Evolutionary conservation across 2,888 invertebrate genomes (phyloP).

Genomic region (Linyphia triangularis): DNA sequence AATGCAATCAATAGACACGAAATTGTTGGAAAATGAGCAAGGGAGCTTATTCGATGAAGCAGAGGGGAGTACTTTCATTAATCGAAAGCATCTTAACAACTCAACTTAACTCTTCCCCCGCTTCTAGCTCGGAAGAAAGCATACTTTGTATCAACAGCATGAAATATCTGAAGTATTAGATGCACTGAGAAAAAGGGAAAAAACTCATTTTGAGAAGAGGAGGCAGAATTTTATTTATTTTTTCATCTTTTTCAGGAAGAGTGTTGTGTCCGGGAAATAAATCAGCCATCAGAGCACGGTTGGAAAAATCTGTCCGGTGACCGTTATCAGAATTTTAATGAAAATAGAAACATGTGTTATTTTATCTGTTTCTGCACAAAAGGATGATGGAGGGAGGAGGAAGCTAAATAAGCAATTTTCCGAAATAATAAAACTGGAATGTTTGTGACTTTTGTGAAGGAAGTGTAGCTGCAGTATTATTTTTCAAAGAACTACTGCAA

Average conservation of each 20-base stretch:
- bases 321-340: slow-evolving; percentile 32
- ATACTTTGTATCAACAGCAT: neutral
- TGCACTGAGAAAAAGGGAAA: neutral
- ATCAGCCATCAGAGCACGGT: slow-evolving; percentile 25
- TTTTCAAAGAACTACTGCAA: too few species aligned
- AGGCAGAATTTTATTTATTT: slow-evolving; percentile 1
- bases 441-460: too few species aligned
- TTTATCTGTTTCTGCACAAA: neutral
- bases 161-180: slow-evolving; percentile 10
- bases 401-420: too few species aligned
- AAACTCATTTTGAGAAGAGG: slow-evolving; percentile 33
- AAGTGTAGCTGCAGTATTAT: too few species aligned
- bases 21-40: slow-evolving; percentile 14
- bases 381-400: neutral
- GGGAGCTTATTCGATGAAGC: neutral
- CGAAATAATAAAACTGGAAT: too few species aligned
- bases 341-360: slow-evolving; percentile 22
- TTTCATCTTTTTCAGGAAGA: neutral
- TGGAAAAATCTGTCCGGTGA: neutral
- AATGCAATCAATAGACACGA: slow-evolving; percentile 1
- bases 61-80: slow-evolving; percentile 9
- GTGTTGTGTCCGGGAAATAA: slow-evolving; percentile 2
- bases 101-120: slow-evolving; percentile 4
- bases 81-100: slow-evolving; percentile 35
- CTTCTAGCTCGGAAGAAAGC: neutral